Evolutionary conservation across 2,113 vertebrate genomes (phyloP).

Genomic region (Osmerus mordax): DNA sequence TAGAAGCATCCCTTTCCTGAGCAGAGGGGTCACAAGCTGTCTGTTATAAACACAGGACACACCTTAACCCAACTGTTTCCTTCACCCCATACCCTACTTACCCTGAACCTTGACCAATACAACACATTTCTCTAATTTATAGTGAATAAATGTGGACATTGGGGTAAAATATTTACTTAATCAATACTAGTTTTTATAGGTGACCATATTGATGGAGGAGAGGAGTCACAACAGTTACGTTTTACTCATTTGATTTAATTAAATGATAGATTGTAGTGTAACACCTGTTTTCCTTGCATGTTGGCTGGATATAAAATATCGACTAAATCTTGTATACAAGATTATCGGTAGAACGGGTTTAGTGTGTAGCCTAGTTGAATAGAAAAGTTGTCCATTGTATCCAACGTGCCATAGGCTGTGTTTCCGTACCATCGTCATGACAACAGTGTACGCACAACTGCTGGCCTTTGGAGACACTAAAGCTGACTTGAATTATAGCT

Average conservation of each 20-base stretch:
- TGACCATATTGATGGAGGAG: too few species aligned
- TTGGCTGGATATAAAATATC: too few species aligned
- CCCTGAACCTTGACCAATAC: constrained; percentile 6
- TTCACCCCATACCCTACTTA: constrained; percentile 41
- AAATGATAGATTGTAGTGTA: too few species aligned
- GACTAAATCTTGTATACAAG: too few species aligned
- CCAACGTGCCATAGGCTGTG: constrained; percentile 58
- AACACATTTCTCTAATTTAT: background rate
- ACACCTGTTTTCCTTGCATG: too few species aligned
- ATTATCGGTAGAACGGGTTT: background rate
- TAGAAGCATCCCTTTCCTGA: constrained; percentile 71
- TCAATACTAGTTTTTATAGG: too few species aligned
- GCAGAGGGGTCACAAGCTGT: constrained; percentile 52
- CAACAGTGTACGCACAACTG: constrained; percentile 62
- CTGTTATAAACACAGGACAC: constrained; percentile 65
- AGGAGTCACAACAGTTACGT: too few species aligned
- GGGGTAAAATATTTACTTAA: too few species aligned
- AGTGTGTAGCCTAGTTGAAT: background rate
- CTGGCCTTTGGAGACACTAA: constrained; percentile 48
- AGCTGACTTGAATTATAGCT: constrained; percentile 9
- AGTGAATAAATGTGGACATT: too few species aligned
- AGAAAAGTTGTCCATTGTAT: constrained; percentile 32
- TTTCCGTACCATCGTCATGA: constrained; percentile 69
- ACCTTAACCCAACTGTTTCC: constrained; percentile 52
- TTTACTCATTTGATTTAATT: too few species aligned